Evolutionary conservation across 2,888 invertebrate species (phyloP), one percentile per base, ranked within the genome.

Genomic region (Amphipoea lucens): DNA sequence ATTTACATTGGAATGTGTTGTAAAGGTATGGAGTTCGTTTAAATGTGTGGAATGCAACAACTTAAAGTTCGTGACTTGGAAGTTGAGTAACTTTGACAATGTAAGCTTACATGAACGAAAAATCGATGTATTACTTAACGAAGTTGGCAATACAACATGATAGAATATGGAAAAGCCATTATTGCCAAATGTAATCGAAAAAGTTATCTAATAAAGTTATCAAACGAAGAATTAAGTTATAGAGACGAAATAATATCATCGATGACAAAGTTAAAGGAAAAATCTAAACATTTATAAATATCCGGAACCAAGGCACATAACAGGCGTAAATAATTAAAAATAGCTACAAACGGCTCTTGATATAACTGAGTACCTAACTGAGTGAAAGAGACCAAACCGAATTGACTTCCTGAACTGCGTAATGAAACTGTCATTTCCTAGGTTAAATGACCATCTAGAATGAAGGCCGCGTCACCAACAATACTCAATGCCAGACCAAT

Each of bases 391-490:
- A 86, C 84, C 87, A 76, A 80, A 83, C 74, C 86, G 20, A 90
- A 91, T 90, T 54, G 76, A 90, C 87, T 92, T 92, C 92, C 92
- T 91, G 81, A 78, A 88, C 80, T 45, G 78, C 51, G 75, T 71
- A 84, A 85, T 83, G 82, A 76, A 78, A 81, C 82, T 86, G 87
- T 76, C 78, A 87, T 90, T 92, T 93, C 92, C 92, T 91, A 90
- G 76, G 65, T 81, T 76, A 74, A 72, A 66, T 80, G 76, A 82
- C 84, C 83, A 83, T 81, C 57, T 82, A 66, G 45, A 67, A 40
- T 79, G 89, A 90, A 89, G 90, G 91, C 85, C 82, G 66, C 60
- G 51, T 60, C 29, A 66, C 60, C 36, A 40, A 72, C 51, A 57
- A 72, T 71, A 60, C 29, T 60, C 29, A 69, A 72, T 82, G 67